Conservation (phyloP, 1,140 invertebrate genomes). For the Dreissena polymorpha region DNA sequence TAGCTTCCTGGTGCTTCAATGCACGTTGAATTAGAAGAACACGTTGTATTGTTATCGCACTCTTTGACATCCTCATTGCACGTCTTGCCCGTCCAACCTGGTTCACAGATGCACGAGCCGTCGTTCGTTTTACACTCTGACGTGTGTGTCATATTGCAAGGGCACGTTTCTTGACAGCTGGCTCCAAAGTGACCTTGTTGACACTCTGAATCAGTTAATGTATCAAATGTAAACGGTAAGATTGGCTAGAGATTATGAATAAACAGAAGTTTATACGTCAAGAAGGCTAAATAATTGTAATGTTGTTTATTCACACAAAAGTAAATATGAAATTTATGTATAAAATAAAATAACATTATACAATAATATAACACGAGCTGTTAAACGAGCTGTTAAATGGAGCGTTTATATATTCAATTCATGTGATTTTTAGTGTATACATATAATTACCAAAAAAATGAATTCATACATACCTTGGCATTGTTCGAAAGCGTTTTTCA, state of each 20-base stretch:
- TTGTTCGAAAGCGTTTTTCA: not conserved
- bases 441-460: no score
- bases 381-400: no score
- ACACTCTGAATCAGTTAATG: slow-evolving; percentile 4
- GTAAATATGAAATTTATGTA: no score
- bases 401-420: not conserved
- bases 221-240: no score
- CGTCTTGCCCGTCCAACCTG: slow-evolving; percentile 50
- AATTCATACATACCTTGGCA: slow-evolving; percentile 7
- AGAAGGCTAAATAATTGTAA: no score
- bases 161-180: not conserved
- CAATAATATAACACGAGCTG: no score
- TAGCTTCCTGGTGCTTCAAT: slow-evolving; percentile 29
- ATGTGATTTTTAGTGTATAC: no score
- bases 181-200: not conserved
- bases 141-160: not conserved
- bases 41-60: slow-evolving; percentile 23
- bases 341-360: no score
- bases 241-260: no score
- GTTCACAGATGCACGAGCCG: slow-evolving; percentile 45
- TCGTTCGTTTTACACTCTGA: not conserved
- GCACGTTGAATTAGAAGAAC: not conserved
- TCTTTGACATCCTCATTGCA: slow-evolving; percentile 57
- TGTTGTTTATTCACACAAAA: no score
- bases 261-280: no score